These are phyloP conservation scores for Oncorhynchus kisutch DNA, from an alignment of 2,113 vertebrate species.

Conservation along the genomic window DNA sequence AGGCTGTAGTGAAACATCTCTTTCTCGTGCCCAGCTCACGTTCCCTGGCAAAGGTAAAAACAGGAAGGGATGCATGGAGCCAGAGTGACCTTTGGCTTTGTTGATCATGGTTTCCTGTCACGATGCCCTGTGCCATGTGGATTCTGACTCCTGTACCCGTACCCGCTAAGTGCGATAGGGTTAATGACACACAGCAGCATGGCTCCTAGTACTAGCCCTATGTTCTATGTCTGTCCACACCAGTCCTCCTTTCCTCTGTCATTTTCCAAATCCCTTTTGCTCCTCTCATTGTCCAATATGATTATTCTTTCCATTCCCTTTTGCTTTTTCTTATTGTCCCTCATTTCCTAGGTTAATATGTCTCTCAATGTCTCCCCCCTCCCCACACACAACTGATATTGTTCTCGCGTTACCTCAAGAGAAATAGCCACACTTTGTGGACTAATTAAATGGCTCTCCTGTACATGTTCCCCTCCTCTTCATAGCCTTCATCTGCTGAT, in stretches of 20 bases:
- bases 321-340: constrained; percentile 3
- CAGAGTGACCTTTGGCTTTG: constrained; percentile 8
- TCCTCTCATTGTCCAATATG: constrained; percentile 15
- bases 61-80: constrained; percentile 41
- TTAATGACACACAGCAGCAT: constrained; percentile 4
- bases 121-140: constrained; percentile 47
- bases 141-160: constrained; percentile 33
- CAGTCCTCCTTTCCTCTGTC: neutral
- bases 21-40: neutral
- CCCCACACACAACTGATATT: neutral
- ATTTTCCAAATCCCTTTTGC: constrained; percentile 21
- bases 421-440: no score
- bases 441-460: no score
- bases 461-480: no score
- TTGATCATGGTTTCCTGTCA: constrained; percentile 35
- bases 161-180: constrained; percentile 2
- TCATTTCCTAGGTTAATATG: neutral
- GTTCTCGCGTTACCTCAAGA: neutral
- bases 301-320: neutral
- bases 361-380: neutral
- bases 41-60: constrained; percentile 35
- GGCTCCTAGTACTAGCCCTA: neutral
- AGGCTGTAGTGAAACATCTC: neutral
- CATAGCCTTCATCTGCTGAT: no score
- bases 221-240: constrained; percentile 8